Evolutionary conservation across 92 coral and sea anemone genomes (phyloP).

Genomic region (Parazoanthus swiftii): DNA sequence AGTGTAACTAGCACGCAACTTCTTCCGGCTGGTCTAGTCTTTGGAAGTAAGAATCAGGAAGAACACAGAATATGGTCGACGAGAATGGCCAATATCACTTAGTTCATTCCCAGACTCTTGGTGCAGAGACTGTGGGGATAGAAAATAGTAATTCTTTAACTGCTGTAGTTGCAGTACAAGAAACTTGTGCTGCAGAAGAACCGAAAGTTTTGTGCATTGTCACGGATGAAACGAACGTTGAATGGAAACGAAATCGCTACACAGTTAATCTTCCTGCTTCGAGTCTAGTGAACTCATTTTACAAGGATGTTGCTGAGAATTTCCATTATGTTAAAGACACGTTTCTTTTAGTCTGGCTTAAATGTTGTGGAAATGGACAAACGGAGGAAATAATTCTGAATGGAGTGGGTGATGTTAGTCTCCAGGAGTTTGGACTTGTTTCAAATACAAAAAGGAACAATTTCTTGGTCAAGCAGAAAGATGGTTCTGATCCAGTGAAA

Average conservation of each 20-base stretch:
- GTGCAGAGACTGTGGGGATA: slow-evolving; percentile 26
- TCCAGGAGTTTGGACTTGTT: slow-evolving; percentile 78
- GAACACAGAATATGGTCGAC: slow-evolving; percentile 27
- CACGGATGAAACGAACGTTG: slow-evolving; percentile 79
- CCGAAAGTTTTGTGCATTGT: slow-evolving; percentile 83
- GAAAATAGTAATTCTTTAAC: slow-evolving; percentile 31
- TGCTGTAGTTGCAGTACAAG: slow-evolving; percentile 69
- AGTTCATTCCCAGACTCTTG: slow-evolving; percentile 39
- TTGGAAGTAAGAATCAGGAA: background rate
- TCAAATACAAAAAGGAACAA: slow-evolving; percentile 73
- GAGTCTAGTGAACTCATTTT: slow-evolving; percentile 60
- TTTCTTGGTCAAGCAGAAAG: slow-evolving; percentile 79
- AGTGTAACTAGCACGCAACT: background rate
- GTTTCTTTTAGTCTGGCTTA: slow-evolving; percentile 79
- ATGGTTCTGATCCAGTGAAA: slow-evolving; percentile 67
- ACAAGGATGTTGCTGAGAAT: slow-evolving; percentile 69
- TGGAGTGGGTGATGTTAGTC: slow-evolving; percentile 56
- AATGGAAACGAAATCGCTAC: slow-evolving; percentile 59
- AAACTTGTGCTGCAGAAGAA: slow-evolving; percentile 60
- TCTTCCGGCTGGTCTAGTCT: background rate
- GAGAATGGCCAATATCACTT: slow-evolving; percentile 25
- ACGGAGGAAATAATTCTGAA: slow-evolving; percentile 72
- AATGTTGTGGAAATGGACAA: slow-evolving; percentile 26
- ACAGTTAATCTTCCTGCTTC: slow-evolving; percentile 76
- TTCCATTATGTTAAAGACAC: slow-evolving; percentile 70